Base-by-base conservation (phyloP, 1,140 invertebrate species). In the Polypedilum vanderplanki region DNA sequence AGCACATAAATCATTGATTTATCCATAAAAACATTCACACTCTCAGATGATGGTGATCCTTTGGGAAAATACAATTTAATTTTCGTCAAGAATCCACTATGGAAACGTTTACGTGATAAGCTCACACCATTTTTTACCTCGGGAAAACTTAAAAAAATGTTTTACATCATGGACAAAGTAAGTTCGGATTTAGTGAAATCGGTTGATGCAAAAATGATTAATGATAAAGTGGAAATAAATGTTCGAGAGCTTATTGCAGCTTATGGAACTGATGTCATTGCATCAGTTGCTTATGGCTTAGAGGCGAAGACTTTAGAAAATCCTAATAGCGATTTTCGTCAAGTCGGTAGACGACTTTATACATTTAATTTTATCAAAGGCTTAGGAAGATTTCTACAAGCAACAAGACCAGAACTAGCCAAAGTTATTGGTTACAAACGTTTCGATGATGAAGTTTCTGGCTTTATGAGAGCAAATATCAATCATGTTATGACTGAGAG, bases 241-340 rank as follows among this genome's bases (percentile, higher is more conserved):
- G 46, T 57, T 12, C 46, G 46, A 15, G 84, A 86, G 20, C 75
- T 85, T 0, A 83, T 81, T 41, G 84, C 83, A 7, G 82, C 78
- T 10, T 89, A 85, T 73, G 84, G 86, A 0, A 88, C 87, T 76
- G 88, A 90, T 77, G 81, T 88, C 10, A 88, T 90, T 17, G 86
- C 84, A 0, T 83, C 82, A 4, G 84, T 85, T 7, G 86, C 84
- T 0, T 90, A 86, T 77, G 88, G 88, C 0, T 77, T 89, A 0
- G 78, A 85, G 20, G 81, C 86, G 0, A 83, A 89, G 77, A 86
- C 86, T 0, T 76, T 88, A 2, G 81, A 81, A 12, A 83, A 90
- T 74, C 82, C 83, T 2, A 41, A 82, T 0, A 77, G 78, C 0
- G 76, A 78, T 64, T 83, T 84, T 74, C 76, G 82, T 0, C 64